These are phyloP conservation scores for silkworm (Bombyx mori) DNA, from an alignment of 1,140 invertebrate genomes.

Conservation along the genomic window ASM3026992v2 NC_085117.1:13899501-13900000, in stretches of 20 bases:
- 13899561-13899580: slow-evolving; percentile 51
- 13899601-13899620: slow-evolving; percentile 55
- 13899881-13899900: too few relatives aligned
- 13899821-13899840: too few relatives aligned
- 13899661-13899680: not conserved
- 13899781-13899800: too few relatives aligned
- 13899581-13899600: slow-evolving; percentile 68
- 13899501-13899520: too few relatives aligned
- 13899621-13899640: slow-evolving; percentile 68
- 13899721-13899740: too few relatives aligned
- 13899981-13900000: slow-evolving; percentile 71
- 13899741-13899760: too few relatives aligned
- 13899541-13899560: slow-evolving; percentile 65
- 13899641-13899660: slow-evolving; percentile 63
- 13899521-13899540: too few relatives aligned
- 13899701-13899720: too few relatives aligned
- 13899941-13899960: not conserved
- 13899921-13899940: not conserved
- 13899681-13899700: not conserved
- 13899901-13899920: not conserved
- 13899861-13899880: too few relatives aligned
- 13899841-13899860: too few relatives aligned
- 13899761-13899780: too few relatives aligned
- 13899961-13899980: slow-evolving; percentile 58
- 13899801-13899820: too few relatives aligned